Evolutionary conservation across 1,140 invertebrate species (phyloP), one percentile per base, ranked within the genome.

Genomic region (Brachionus paranguensis): DNA sequence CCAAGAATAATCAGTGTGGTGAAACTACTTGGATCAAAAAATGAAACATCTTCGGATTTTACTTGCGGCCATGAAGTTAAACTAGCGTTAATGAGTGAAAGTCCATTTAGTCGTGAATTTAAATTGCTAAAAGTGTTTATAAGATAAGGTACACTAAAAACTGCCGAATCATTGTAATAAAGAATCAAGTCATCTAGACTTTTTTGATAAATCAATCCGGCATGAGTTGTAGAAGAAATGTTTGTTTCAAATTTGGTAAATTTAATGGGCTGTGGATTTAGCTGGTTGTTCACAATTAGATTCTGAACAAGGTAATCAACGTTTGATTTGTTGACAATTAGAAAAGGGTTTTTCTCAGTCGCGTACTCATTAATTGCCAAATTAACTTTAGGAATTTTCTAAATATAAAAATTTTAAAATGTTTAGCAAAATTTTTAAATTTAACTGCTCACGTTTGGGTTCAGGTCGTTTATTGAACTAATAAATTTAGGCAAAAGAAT

Each of bases 401-500:
- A 5, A 74, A 41, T 29, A 79, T 7, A 37, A 37, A 37, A 37
- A 37, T 6, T 37, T 37, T 5, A 37, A 37, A 37, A 37, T 37
- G 7, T 6, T 37, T 0, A 37, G 6, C 27, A 37, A 37, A 37
- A 37, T 7, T 37, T 37, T 7, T 5, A 7, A 37, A 37, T 0
- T 37, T 6, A 37, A 37, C 33, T 37, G 33, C 33, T 81, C 64
- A 81, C 78, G 37, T 81, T 65, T 81, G 78, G 78, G 64, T 81
- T 33, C 3, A 29, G 20, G 33, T 41, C 12, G 27, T 20, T 45
- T 12, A 27, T 8, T 17, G 53, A 37, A 12, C 12, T 81, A 11
- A 81, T 81, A 3, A 81, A 64, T 81, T 81, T 60, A 10, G 78
- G 78, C 14, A 81, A 41, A 24, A 81, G 11, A 14, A 81, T 81